phyloP scores from a whole-genome alignment of 2,888 invertebrate species.

The Pemphredon lugubris region DNA sequence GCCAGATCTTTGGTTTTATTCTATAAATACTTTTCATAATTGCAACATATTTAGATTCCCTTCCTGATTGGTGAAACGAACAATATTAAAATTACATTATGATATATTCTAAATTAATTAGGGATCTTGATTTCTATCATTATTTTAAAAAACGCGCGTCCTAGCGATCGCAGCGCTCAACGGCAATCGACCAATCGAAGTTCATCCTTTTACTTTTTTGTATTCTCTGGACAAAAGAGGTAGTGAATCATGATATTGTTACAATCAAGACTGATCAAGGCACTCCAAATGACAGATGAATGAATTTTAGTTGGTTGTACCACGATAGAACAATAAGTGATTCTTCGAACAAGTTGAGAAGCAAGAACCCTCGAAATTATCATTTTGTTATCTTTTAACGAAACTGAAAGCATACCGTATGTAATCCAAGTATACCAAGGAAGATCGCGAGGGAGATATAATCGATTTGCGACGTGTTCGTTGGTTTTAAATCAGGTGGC shows the following conservation, averaged over 20 bases:
- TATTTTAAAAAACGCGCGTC: no score
- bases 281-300: constrained; percentile 16
- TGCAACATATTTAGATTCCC: no score
- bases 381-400: constrained; percentile 4
- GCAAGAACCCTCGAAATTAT: neutral
- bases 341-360: neutral
- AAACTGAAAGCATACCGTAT: neutral
- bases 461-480: neutral
- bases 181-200: no score
- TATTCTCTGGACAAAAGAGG: constrained; percentile 21
- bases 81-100: no score
- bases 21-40: no score
- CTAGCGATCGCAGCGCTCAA: no score
- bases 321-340: no score
- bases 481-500: neutral
- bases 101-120: no score
- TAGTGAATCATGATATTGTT: constrained; percentile 13
- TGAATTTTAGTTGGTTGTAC: constrained; percentile 6
- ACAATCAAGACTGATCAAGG: neutral
- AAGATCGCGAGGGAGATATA: constrained; percentile 10
- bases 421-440: no score
- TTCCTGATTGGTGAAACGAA: no score
- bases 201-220: constrained; percentile 16
- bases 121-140: no score
- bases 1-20: no score